phyloP scores from a whole-genome alignment of 2,113 vertebrate genomes.

The Thamnophis sirtalis region DNA sequence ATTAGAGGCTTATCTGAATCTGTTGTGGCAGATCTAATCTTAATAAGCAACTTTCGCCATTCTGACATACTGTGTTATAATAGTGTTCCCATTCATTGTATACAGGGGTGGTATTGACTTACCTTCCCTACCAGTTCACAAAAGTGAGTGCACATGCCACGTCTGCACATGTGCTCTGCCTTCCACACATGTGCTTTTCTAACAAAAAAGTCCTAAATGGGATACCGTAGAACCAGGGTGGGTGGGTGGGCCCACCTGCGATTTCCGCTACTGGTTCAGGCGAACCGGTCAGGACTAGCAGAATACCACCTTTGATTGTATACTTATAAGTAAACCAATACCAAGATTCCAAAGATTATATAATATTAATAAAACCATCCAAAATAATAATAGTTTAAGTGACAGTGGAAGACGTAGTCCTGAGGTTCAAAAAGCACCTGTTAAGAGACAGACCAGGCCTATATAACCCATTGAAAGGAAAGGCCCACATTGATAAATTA shows the following conservation, averaged over 20 bases:
- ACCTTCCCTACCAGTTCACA: too few species aligned
- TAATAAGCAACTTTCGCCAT: conserved; percentile 51
- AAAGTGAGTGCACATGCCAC: too few species aligned
- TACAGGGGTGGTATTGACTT: too few species aligned
- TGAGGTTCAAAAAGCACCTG: neutral
- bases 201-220: too few species aligned
- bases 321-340: conserved; percentile 2
- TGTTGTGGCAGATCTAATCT: conserved; percentile 58
- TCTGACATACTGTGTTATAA: conserved; percentile 28
- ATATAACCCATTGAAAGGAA: neutral
- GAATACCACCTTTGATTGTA: too few species aligned
- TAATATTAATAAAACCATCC: neutral
- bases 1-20: conserved; percentile 56
- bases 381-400: neutral
- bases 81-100: conserved; percentile 20
- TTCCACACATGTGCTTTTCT: too few species aligned
- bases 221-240: too few species aligned
- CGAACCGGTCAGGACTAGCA: too few species aligned
- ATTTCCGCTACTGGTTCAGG: too few species aligned
- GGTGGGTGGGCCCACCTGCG: too few species aligned
- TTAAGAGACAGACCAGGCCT: neutral
- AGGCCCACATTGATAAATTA: neutral
- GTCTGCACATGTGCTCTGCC: too few species aligned
- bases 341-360: conserved; percentile 33
- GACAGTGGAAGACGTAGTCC: too few species aligned